Evolutionary conservation across 1,140 invertebrate species (phyloP).

Genomic region (Phthorimaea operculella): DNA sequence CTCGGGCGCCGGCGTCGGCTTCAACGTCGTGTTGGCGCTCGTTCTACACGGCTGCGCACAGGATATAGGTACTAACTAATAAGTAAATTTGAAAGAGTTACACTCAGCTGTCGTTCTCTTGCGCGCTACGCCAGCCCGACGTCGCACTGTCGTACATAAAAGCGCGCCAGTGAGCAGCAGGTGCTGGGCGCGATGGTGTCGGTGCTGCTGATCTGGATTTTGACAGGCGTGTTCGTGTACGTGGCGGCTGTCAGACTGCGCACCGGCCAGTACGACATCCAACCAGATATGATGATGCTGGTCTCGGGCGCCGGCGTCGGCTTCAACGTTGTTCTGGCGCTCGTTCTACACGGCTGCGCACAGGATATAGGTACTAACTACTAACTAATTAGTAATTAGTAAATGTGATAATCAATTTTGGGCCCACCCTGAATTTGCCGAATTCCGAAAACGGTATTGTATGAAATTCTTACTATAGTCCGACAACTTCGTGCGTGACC

Average conservation of each 20-base stretch:
- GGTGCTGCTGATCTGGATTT: conserved; percentile 83
- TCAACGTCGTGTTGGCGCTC: conserved; percentile 87
- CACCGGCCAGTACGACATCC: conserved; percentile 79
- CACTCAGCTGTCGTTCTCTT: no score
- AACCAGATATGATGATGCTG: conserved; percentile 87
- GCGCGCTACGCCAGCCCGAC: no score
- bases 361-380: conserved; percentile 45
- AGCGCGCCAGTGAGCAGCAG: conserved; percentile 55
- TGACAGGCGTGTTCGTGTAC: conserved; percentile 87
- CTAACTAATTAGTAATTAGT: no score
- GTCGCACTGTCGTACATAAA: no score
- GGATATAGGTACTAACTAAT: conserved; percentile 52
- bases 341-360: conserved; percentile 76
- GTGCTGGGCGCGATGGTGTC: conserved; percentile 74
- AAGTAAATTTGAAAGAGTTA: no score
- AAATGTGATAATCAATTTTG: no score
- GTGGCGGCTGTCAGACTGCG: conserved; percentile 81
- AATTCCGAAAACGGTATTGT: no score
- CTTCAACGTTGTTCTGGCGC: conserved; percentile 88
- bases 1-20: conserved; percentile 81
- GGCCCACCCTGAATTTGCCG: no score
- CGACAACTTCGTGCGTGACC: no score
- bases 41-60: conserved; percentile 76
- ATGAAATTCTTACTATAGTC: no score
- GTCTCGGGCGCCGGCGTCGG: conserved; percentile 84